Percentiles rank a stretch among this genome's conserved stretches.
Conservation (phyloP, 1,140 invertebrate genomes). For the Lepeophtheirus salmonis region DNA sequence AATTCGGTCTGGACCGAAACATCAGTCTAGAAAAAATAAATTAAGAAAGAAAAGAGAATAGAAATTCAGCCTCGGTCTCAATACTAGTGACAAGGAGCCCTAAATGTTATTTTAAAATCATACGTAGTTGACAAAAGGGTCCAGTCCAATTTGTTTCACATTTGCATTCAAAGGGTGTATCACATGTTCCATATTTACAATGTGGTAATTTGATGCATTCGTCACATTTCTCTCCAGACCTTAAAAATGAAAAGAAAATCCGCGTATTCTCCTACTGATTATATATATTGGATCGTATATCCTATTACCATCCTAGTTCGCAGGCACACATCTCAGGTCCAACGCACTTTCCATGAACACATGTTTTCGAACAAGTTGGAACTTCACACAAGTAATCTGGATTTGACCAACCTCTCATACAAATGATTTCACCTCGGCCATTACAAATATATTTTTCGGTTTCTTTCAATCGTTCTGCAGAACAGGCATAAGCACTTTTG, state of each 20-base stretch:
- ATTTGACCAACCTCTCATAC: not conserved
- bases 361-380: not conserved
- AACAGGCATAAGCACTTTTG: not conserved
- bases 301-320: not conserved
- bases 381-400: not conserved
- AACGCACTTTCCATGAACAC: not conserved
- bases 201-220: not conserved
- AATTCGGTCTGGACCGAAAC: too few species aligned
- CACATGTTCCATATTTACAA: not conserved
- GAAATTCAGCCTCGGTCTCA: too few species aligned
- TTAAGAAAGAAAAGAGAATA: too few species aligned
- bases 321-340: not conserved
- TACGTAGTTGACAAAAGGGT: not conserved
- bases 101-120: too few species aligned
- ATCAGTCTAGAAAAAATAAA: too few species aligned
- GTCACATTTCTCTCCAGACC: not conserved
- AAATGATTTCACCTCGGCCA: not conserved
- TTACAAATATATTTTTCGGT: not conserved
- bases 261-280: too few species aligned
- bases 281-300: too few species aligned
- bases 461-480: not conserved
- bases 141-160: not conserved
- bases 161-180: not conserved
- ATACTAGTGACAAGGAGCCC: too few species aligned
- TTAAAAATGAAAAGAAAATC: not conserved